Evolutionary conservation across 2,888 invertebrate species (phyloP).

Genomic region (Spodoptera littoralis): DNA sequence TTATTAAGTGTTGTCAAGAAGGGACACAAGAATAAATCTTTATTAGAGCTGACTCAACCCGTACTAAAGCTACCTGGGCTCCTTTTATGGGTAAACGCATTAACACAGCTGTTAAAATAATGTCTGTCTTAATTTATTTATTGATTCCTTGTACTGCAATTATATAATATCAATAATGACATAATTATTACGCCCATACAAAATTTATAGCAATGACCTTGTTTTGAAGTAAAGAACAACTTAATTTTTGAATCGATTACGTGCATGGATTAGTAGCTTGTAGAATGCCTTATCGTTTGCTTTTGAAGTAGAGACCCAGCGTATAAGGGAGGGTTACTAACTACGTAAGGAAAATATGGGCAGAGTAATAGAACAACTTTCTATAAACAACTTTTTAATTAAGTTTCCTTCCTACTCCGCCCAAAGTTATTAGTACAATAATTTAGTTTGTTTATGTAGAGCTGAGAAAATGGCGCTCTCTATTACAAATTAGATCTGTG

Average conservation of each 20-base stretch:
- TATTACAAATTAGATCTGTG: conserved; percentile 12
- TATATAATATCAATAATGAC: conserved; percentile 36
- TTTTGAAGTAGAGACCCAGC: conserved; percentile 28
- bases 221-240: conserved; percentile 3
- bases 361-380: conserved; percentile 47
- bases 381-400: conserved; percentile 41
- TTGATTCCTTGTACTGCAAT: conserved; percentile 39
- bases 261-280: conserved; percentile 14
- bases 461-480: conserved; percentile 13
- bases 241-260: conserved; percentile 10
- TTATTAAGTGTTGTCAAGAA: conserved; percentile 47
- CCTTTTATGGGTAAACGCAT: conserved; percentile 44
- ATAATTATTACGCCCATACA: conserved; percentile 26
- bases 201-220: conserved; percentile 14
- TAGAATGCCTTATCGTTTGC: conserved; percentile 25
- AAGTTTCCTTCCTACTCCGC: conserved; percentile 41
- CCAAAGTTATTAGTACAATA: conserved; percentile 38
- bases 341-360: conserved; percentile 40
- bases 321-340: conserved; percentile 29
- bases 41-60: conserved; percentile 53
- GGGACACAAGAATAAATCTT: conserved; percentile 56
- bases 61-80: conserved; percentile 47
- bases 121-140: conserved; percentile 43
- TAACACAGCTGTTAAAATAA: conserved; percentile 49
- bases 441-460: conserved; percentile 27